Percentiles rank a stretch among this genome's conserved stretches.
phyloP scores from a whole-genome alignment of 64 coral and sea anemone genomes.

The Cladopsammia gracilis region DNA sequence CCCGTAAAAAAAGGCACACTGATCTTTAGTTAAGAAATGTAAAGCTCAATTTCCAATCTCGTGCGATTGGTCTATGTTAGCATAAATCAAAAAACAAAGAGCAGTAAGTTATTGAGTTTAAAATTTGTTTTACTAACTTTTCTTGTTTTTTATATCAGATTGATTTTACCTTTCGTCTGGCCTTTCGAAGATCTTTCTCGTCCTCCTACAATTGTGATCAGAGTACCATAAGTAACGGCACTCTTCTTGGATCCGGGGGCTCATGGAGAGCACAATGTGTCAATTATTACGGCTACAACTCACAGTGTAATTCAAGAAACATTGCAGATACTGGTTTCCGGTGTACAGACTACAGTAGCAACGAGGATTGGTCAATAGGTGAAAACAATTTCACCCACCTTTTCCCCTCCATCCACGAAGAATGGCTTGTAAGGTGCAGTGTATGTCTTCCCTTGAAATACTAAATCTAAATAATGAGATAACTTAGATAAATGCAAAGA shows the following conservation, averaged over 20 bases:
- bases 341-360: slow-evolving; percentile 54
- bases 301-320: background rate
- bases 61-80: too few species aligned
- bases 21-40: too few species aligned
- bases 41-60: too few species aligned
- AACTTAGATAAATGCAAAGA: background rate
- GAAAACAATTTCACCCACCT: slow-evolving; percentile 64
- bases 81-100: too few species aligned
- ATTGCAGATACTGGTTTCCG: slow-evolving; percentile 51
- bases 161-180: slow-evolving; percentile 54
- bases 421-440: slow-evolving; percentile 8
- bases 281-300: background rate
- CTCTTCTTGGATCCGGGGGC: slow-evolving; percentile 43
- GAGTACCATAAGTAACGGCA: slow-evolving; percentile 1
- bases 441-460: background rate
- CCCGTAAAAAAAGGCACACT: too few species aligned
- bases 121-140: too few species aligned
- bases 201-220: background rate
- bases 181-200: slow-evolving; percentile 47
- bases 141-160: slow-evolving; percentile 1
- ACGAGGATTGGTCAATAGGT: slow-evolving; percentile 65
- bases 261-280: background rate
- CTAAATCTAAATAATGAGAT: background rate
- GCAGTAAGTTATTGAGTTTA: too few species aligned
- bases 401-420: slow-evolving; percentile 34